Evolutionary conservation across 1,140 invertebrate species (phyloP), one percentile per base, ranked within the genome.

Genomic region (Papilio dardanus): DNA sequence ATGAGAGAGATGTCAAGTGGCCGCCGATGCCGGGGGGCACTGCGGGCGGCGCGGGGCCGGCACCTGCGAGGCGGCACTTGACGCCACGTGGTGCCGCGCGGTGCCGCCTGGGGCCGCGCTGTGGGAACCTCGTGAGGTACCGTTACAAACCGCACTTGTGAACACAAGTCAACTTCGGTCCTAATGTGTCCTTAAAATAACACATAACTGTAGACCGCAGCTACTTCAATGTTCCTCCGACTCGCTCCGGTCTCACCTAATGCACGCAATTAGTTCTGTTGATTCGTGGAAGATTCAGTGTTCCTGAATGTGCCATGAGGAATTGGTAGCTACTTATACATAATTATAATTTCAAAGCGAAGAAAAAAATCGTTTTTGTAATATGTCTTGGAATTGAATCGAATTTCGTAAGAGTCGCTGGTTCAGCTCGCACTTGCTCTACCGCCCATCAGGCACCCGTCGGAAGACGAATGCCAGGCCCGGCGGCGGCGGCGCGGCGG

Each of bases 51-150:
- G 31, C 62, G 30, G 62, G 66, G 66, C 31, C 66, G 19, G 31
- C n/a, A 35, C 31, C 66, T 40, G n/a, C 19, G 35, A 5, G 19
- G n/a, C 16, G 19, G 31, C 66, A 68, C 66, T 68, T 68, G 66
- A 68, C 66, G 19, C 66, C 66, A 68, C 66, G 66, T 68, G 66
- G 33, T 68, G 66, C 35, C 33, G 54, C 54, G 46, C 46, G 46
- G 35, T 37, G 35, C 35, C n/a, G n/a, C n/a, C 8, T 37, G n/a
- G n/a, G 3, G 65, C 65, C 35, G 19, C n/a, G n/a, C 19, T 68
- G 66, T 68, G 66, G 66, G 66, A 68, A 68, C 66, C 66, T 35
- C 10, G 30, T 19, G 31, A 33, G 33, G 31, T 68, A 35, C 66
- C 66, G 66, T 68, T 68, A 68, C 19, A 40, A 58, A 28, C 21